Evolutionary conservation across 23 tunicate genomes (phyloP), one percentile per base, ranked within the genome.

Genomic region (Trididemnum clinides): DNA sequence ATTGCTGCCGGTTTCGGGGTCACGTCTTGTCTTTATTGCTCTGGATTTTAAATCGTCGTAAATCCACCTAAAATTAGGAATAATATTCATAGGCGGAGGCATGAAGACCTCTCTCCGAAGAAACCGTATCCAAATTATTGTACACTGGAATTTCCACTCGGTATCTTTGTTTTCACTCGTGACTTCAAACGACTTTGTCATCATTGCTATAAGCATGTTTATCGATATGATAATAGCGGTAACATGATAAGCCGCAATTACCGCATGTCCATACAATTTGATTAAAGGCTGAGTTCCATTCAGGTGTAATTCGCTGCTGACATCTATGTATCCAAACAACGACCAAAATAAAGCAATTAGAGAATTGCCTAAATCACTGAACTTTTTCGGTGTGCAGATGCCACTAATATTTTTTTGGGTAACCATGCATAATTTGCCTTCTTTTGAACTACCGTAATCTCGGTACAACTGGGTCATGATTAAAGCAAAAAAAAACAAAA

Each of bases 161-260:
- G 25, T 84, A n/a, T 89, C 90, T 57, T 76, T 86, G 36, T 87
- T 85, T 36, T 39, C 71, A 19, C 85, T 85, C 4, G 90, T 94
- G 3, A 62, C 87, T 20, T 94, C 98, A 58, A 78, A 94, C 34
- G 91, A 80, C 50, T 73, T 64, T 18, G 90, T 33, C 98, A 94
- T 94, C 98, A 94, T 94, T 1, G 98, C 98, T 50, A 94, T 94
- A 6, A 94, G 51, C 94, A 89, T 94, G 85, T 94, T 94, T 22
- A 94, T 39, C 82, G 89, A 37, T 15, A 94, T 91, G 31, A 94
- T 94, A 64, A 85, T 82, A 28, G 94, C 98, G 12, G 82, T 59
- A 21, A 94, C 90, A 82, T 89, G 90, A 44, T 94, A 94, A 51
- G 57, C 35, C 10, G 51, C 78, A 1, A 87, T 22, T 15, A 87